A percentile compares a stretch with the other conserved stretches of the same genome.
These are phyloP conservation scores for Syrphus vitripennis DNA, from an alignment of 2,888 invertebrate genomes.

Conservation along the genomic window DNA sequence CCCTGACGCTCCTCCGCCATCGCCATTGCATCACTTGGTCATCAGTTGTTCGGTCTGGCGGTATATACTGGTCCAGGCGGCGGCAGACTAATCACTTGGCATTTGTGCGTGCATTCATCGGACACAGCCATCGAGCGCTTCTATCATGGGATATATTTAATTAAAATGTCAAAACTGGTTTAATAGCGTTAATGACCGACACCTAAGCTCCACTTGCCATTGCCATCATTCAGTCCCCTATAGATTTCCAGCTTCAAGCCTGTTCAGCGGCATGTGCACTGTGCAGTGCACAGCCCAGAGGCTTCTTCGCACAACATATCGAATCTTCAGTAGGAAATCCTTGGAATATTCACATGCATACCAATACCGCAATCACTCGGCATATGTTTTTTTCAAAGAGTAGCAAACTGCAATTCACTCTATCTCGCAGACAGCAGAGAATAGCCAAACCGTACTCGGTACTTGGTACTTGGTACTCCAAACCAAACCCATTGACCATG, in stretches of 20 bases:
- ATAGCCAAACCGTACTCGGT: too few species aligned
- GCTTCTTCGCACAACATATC: neutral
- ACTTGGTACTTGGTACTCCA: neutral
- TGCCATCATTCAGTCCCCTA: neutral
- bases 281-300: neutral
- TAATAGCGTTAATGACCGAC: conserved; percentile 81
- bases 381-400: conserved; percentile 36
- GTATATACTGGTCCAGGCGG: too few species aligned
- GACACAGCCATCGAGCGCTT: conserved; percentile 15
- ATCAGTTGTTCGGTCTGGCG: neutral
- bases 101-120: conserved; percentile 57
- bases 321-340: conserved; percentile 62
- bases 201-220: conserved; percentile 70
- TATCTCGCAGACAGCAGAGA: too few species aligned
- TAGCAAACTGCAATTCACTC: neutral
- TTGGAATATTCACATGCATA: conserved; percentile 63
- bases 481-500: conserved; percentile 58
- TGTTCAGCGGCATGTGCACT: neutral
- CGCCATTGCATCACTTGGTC: neutral
- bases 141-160: conserved; percentile 75
- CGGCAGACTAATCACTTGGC: conserved; percentile 56
- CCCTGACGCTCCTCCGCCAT: neutral
- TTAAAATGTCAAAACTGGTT: conserved; percentile 82
- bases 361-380: conserved; percentile 56
- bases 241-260: neutral